Base-by-base conservation (phyloP, 2,797 vertebrate genomes). In the Bovichtus variegatus region DNA sequence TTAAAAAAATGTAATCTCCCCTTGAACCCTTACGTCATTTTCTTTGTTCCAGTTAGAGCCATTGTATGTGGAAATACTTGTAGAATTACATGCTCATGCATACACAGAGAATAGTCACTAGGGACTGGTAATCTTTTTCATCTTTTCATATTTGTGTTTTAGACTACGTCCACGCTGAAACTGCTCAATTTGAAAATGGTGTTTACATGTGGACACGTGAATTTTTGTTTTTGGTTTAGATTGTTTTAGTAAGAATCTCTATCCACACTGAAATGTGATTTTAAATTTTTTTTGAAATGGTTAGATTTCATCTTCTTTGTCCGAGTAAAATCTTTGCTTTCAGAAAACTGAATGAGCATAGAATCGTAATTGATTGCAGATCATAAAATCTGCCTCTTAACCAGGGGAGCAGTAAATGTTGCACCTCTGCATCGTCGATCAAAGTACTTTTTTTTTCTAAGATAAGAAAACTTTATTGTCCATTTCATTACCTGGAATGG, bases 31-130 rank as follows among this genome's bases (percentile, higher is more conserved):
- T 43, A 27, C 8, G 19, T 21, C 29, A 51, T 76, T 50, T 43
- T 75, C 50, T 47, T 64, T 41, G 51, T 58, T 57, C 34, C 11
- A 15, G 13, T 70, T 21, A 23, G 15, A 50, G n/a, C 46, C 25
- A 29, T 61, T 74, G 31, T 16, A 40, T 44, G 29, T 64, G 18
- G 51, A 46, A 68, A 46, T 58, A 54, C 27, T 47, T 51, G 61
- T 36, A 9, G 38, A 59, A 19, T 8, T 25, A 36, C 51, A 71
- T 3, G 51, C 27, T 67, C 27, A 73, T 15, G 7, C n/a, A 34
- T 6, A 38, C 38, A 31, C 6, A 38, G 2, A 18, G 5, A 64
- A 23, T 72, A 40, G 21, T 49, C 64, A 41, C 54, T 47, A 31
- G n/a, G 13, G 7, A 40, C 15, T 36, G 11, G 6, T 4, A 16